Base-by-base conservation (phyloP, 2,888 invertebrate genomes). In the Meiosimyza decipiens region DNA sequence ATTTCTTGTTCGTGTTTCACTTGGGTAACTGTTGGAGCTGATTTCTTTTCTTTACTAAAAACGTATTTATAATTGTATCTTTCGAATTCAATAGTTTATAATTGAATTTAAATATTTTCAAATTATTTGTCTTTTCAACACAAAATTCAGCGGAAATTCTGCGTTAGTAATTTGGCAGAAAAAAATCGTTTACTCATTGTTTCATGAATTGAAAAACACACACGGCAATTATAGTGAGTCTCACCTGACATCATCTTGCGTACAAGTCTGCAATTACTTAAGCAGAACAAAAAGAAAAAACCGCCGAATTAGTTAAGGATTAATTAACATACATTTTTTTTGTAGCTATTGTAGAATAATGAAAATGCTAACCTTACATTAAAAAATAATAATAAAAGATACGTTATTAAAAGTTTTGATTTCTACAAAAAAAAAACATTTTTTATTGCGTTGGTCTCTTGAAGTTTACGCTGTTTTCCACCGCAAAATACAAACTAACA, bases 221-320 rank as follows among this genome's bases (percentile, higher is more conserved):
- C 72, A 63, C 67, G 67, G 62, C 71, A 73, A 47, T 50, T 63
- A 60, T 65, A 70, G 70, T 70, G 63, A 52, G 63, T 83, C 83
- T 83, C 83, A 83, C 84, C 84, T 82, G 84, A 84, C 83, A 82
- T 84, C 84, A 82, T 83, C 84, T 68, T 81, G 83, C 82, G 83
- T 80, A 79, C 83, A 82, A 81, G 85, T 86, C 86, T 86, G 85
- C 86, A 86, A 85, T 86, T 85, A 85, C 86, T 86, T 85, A 86
- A 85, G 86, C 86, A 86, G 86, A 86, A 85, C 84, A 86, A 85
- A 84, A 84, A 84, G 82, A 76, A 75, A 78, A 84, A 84, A 86
- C 83, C 85, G 83, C 83, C 84, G 84, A 84, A 85, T 86, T 85
- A 84, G 85, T 85, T 82, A 83, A 82, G 83, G 57, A 63, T 70